Conservation (phyloP, 2,888 invertebrate species). For the Amblyjoppa fuscipennis region DNA sequence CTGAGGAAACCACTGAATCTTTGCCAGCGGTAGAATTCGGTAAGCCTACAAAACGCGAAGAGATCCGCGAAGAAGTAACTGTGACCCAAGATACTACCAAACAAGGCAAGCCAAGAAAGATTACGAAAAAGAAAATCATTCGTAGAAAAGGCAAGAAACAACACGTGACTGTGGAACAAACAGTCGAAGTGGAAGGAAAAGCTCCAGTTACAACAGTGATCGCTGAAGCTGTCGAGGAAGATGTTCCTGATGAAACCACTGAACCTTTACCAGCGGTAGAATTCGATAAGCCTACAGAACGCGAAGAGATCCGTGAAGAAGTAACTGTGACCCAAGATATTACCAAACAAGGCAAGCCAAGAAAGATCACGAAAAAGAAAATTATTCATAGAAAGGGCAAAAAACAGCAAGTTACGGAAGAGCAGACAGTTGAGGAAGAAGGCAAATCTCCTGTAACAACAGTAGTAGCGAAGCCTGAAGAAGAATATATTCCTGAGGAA, state of each 20-base stretch:
- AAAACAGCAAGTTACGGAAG: constrained; percentile 84
- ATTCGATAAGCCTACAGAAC: constrained; percentile 66
- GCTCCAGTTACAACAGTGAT: constrained; percentile 84
- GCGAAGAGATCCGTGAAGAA: constrained; percentile 72
- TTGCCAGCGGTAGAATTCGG: no score
- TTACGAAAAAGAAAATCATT: no score
- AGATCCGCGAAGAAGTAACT: no score
- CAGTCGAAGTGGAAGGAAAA: constrained; percentile 84
- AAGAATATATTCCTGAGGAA: constrained; percentile 58
- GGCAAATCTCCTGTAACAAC: constrained; percentile 82
- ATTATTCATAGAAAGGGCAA: constrained; percentile 83
- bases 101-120: no score
- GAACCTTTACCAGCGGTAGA: constrained; percentile 69
- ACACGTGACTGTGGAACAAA: constrained; percentile 69
- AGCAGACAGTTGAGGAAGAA: constrained; percentile 83
- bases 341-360: constrained; percentile 69
- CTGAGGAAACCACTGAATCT: no score
- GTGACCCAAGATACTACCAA: no score
- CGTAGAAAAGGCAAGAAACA: constrained; percentile 66
- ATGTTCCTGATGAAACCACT: constrained; percentile 78
- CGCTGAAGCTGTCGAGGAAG: constrained; percentile 78
- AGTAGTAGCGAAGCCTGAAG: constrained; percentile 78
- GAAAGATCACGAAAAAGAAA: constrained; percentile 81
- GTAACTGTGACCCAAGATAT: constrained; percentile 75
- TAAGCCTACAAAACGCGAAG: no score